Evolutionary conservation across 2,888 invertebrate genomes (phyloP), one percentile per base, ranked within the genome.

Genomic region (Nysson spinosus): DNA sequence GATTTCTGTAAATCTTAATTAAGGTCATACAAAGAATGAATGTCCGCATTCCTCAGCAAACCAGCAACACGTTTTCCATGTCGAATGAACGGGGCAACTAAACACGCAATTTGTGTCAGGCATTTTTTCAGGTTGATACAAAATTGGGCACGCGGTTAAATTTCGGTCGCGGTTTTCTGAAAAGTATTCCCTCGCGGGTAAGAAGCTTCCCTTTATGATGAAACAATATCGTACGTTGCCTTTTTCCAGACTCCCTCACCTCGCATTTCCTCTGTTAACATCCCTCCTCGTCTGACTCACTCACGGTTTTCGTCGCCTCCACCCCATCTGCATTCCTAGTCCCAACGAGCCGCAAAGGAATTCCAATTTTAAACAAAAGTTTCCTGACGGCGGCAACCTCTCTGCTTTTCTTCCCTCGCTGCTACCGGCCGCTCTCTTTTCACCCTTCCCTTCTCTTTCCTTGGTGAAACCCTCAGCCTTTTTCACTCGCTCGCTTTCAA

Each of bases 331-430:
- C 81, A 83, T 83, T 83, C 83, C 83, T 79, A 78, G 79, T 80
- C 75, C 72, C 81, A 81, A 83, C 82, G 80, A 83, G 83, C 83
- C 82, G 81, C 80, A 82, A 83, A 82, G 83, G 83, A 83, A 83
- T 83, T 83, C 81, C 83, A 83, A 83, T 83, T 83, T 83, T 81
- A 82, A 83, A 83, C 83, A 83, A 83, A 83, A 83, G 83, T 83
- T 83, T 81, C 79, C 77, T 81, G 77, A 78, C 81, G 79, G 74
- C 72, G 72, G 79, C 76, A 79, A 78, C 79, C 75, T 77, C 73
- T 64, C 57, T 57, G 61, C 61, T 58, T 61, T 62, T 58, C 63
- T 55, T 69, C 60, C 58, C 42, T 43, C 14, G 39, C 39, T 39
- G 46, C 14, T n/a, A n/a, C n/a, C n/a, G n/a, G n/a, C 5, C 34